Conservation (phyloP, 2,888 invertebrate species). For the Eledona agricola region DNA sequence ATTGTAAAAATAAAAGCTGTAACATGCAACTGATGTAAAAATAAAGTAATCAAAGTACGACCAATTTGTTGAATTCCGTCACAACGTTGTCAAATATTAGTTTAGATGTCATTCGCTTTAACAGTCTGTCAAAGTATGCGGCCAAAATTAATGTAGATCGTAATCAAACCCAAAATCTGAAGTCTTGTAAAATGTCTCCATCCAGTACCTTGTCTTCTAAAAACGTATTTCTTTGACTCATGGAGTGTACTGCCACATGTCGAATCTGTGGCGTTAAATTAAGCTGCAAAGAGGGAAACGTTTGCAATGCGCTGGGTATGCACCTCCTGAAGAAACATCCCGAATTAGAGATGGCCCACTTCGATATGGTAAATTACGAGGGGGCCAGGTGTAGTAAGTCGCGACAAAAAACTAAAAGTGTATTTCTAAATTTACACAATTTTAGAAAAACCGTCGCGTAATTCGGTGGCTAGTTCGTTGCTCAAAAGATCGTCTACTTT, state of each 20-base stretch:
- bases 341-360: conserved; percentile 51
- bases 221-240: conserved; percentile 16
- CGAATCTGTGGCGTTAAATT: conserved; percentile 27
- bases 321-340: conserved; percentile 55
- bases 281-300: conserved; percentile 11
- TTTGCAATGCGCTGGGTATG: conserved; percentile 48
- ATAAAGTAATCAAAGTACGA: no score
- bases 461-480: conserved; percentile 7
- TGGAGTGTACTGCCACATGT: conserved; percentile 28
- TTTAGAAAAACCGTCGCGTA: conserved; percentile 8
- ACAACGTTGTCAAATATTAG: conserved; percentile 1
- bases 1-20: no score
- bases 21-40: no score
- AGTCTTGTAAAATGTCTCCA: conserved; percentile 22
- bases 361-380: conserved; percentile 35
- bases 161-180: conserved; percentile 12
- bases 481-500: conserved; percentile 7
- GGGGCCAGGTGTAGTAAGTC: conserved; percentile 13
- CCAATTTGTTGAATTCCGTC: conserved; percentile 1
- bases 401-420: not conserved
- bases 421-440: conserved; percentile 1
- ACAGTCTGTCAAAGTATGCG: conserved; percentile 11
- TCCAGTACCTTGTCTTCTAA: conserved; percentile 7
- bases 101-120: not conserved
- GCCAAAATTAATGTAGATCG: conserved; percentile 19